Base-by-base conservation (phyloP, 2,888 invertebrate genomes). In the Tuberolachnus salignus region DNA sequence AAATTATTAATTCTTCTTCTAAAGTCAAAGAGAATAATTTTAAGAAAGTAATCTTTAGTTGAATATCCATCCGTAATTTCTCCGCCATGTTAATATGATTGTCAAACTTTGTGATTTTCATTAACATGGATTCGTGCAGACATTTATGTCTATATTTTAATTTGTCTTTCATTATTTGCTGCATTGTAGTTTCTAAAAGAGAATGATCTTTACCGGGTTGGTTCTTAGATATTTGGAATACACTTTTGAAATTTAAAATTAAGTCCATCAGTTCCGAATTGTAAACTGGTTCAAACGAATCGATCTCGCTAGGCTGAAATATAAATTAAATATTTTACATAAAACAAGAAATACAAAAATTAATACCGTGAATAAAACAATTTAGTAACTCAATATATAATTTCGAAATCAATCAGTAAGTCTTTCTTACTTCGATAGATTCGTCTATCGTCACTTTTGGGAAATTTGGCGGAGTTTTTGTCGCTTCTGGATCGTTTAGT, bases 1-100 rank as follows among this genome's bases (percentile, higher is more conserved):
- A 85, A 21, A 94, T 90, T 66, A 90, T 88, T 84, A 94, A 87
- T 84, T 94, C 94, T 84, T 92, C 90, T 83, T 92, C 90, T 23
- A 93, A 84, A 26, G 90, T 90, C 26, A 91, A 87, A 64, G 92
- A 85, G 83, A 89, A 90, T 44, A 91, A 83, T 81, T 91, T 89
- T 78, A 92, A 86, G 70, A 92, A 88, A 80, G 88, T 87, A 0
- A 88, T 85, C 23, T 88, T 86, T 55, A 90, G 88, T 84, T 90
- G 88, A 1, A 90, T 88, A 8, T 89, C 85, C 16, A 90, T 86
- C 42, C 91, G 88, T 80, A 88, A 87, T 34, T 88, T 84, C 81
- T 88, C 87, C 4, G 92, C 84, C 71, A 88, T 85, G 44, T 86
- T 85, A 4, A 94, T 84, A 26, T 89, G 86, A 0, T 88, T 85